Base-by-base conservation (phyloP, 2,113 vertebrate genomes). In the Poeciliopsis retropinna region DNA sequence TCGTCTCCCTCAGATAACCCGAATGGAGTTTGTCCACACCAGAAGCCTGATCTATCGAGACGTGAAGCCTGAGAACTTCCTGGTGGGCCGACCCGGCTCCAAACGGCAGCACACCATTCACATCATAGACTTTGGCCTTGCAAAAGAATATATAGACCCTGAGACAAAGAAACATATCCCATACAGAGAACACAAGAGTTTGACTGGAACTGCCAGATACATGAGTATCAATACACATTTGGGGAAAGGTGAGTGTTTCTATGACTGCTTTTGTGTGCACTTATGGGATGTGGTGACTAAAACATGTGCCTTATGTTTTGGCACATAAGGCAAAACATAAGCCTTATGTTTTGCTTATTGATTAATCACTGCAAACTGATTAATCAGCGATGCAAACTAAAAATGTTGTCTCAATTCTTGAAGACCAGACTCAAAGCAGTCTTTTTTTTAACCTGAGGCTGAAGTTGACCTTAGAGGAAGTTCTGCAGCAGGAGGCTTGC, bases 151-250 rank as follows among this genome's bases (percentile, higher is more conserved):
- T 87, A 98, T 98, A 22, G 98, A 99, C 93, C 97, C 98, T 0
- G 98, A 99, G 96, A 99, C 98, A 95, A 97, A 97, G 97, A 99
- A 99, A 96, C 98, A 99, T 95, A 99, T 99, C 96, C 98, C 97
- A 0, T 98, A 99, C 94, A 95, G 97, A 87, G 98, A 99, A 95
- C 98, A 99, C 96, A 99, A 99, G 95, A 99, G 98, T 94, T 93
- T 98, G 92, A 99, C 97, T 3, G 97, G 97, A 87, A 99, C 97
- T 0, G 97, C 97, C 0, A 96, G 97, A 78, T 99, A 99, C 91
- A 99, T 99, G 97, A 99, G 97, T 95, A 98, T 99, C 92, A 99
- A 98, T 94, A 98, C 97, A 15, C 97, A 98, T 92, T 91, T 99
- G 60, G 97, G 97, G 82, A 99, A 99, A 92, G 97, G 97, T 98